Evolutionary conservation across 2,113 vertebrate genomes (phyloP).

Genomic region (Chlamydotis undulata): DNA sequence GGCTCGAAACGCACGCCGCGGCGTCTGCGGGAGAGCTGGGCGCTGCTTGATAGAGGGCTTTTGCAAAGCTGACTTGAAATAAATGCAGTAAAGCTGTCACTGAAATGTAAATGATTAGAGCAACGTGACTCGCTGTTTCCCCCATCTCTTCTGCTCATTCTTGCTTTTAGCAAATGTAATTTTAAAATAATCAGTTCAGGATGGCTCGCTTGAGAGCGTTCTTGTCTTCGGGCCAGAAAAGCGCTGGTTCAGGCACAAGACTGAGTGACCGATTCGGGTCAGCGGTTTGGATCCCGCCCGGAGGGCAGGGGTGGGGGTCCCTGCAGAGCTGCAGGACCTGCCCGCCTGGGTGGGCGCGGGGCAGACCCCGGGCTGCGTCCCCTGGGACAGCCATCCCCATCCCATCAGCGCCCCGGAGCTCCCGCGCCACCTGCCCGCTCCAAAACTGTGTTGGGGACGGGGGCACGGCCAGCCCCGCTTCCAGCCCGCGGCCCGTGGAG

Average conservation of each 20-base stretch:
- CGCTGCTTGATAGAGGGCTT: not conserved
- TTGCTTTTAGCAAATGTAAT: not conserved
- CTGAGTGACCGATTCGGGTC: not conserved
- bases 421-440: not conserved
- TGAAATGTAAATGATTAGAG: slow-evolving; percentile 16
- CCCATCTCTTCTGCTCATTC: not conserved
- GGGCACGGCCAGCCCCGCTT: accelerated
- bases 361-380: not conserved
- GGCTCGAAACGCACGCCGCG: not conserved
- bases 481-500: not conserved
- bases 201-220: not conserved
- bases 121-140: not conserved
- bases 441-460: accelerated
- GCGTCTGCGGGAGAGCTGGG: not conserved
- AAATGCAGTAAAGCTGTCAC: slow-evolving; percentile 23
- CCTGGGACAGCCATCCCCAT: not conserved
- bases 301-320: not conserved
- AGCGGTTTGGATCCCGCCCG: not conserved
- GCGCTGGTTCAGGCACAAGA: not conserved
- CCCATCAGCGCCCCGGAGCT: not conserved
- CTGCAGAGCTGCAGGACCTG: not conserved
- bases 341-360: not conserved
- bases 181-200: not conserved
- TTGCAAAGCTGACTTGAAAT: slow-evolving; percentile 32
- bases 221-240: not conserved